phyloP scores from a whole-genome alignment of 1,140 invertebrate species.

The Apis florea region DNA sequence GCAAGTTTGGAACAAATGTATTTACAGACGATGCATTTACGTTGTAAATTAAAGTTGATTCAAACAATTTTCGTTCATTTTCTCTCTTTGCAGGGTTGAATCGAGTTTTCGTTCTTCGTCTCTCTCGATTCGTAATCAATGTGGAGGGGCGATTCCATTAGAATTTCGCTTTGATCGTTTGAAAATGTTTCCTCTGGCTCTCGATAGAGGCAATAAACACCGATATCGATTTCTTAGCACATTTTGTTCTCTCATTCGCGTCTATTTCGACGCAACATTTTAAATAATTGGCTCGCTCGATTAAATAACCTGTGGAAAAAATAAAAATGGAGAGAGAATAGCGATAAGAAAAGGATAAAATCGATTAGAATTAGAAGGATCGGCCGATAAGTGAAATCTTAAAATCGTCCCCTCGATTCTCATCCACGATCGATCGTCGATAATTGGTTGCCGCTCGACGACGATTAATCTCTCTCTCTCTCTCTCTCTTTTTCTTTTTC shows the following conservation, averaged over 20 bases:
- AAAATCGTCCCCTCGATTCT: slow-evolving; percentile 19
- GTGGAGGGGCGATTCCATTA: neutral
- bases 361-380: slow-evolving; percentile 26
- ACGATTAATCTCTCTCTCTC: slow-evolving; percentile 11
- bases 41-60: no score
- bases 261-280: neutral
- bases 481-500: neutral
- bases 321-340: neutral
- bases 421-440: slow-evolving; percentile 37
- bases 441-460: slow-evolving; percentile 44
- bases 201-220: neutral
- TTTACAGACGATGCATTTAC: no score
- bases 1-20: no score
- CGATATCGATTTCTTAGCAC: neutral
- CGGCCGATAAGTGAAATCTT: slow-evolving; percentile 23
- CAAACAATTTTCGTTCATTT: no score
- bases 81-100: no score
- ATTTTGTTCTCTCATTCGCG: neutral
- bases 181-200: neutral
- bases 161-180: neutral
- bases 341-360: neutral
- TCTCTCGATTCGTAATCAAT: no score
- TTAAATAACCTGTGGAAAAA: neutral
- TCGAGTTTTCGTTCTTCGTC: no score
- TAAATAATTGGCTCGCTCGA: neutral